These are phyloP conservation scores for Petaurus breviceps DNA, from an alignment of 2,113 vertebrate genomes.

Conservation along the genomic window DNA sequence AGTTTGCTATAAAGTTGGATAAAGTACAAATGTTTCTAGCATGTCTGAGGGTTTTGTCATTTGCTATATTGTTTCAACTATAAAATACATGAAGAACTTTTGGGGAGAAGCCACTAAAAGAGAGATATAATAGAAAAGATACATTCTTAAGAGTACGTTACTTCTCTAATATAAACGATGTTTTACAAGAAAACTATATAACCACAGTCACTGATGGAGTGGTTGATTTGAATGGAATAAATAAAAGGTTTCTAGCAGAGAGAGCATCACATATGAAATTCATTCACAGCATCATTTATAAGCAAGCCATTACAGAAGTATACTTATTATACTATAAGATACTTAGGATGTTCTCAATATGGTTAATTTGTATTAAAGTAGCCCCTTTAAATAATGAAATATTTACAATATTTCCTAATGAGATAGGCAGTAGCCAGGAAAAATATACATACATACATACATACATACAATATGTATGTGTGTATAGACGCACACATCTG, in stretches of 20 bases:
- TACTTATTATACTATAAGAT: neutral
- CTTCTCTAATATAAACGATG: neutral
- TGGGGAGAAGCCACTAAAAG: neutral
- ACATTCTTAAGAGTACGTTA: neutral
- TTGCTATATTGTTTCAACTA: constrained; percentile 10
- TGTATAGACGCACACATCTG: no score
- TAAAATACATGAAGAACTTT: neutral
- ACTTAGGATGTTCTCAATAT: neutral
- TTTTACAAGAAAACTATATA: neutral
- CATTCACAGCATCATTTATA: neutral
- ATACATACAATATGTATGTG: no score
- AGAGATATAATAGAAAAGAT: neutral
- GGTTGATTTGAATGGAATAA: neutral
- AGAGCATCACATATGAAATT: neutral
- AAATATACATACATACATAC: no score
- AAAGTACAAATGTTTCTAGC: constrained; percentile 27
- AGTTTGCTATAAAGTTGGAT: constrained; percentile 14
- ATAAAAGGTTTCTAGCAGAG: neutral
- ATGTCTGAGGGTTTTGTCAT: constrained; percentile 18
- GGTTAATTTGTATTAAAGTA: neutral
- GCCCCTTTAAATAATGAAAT: neutral
- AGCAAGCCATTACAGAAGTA: neutral
- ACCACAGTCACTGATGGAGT: neutral
- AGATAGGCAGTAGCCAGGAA: neutral
- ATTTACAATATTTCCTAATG: neutral